Evolutionary conservation across 2,113 vertebrate species (phyloP).

Genomic region (Trinectes maculatus): DNA sequence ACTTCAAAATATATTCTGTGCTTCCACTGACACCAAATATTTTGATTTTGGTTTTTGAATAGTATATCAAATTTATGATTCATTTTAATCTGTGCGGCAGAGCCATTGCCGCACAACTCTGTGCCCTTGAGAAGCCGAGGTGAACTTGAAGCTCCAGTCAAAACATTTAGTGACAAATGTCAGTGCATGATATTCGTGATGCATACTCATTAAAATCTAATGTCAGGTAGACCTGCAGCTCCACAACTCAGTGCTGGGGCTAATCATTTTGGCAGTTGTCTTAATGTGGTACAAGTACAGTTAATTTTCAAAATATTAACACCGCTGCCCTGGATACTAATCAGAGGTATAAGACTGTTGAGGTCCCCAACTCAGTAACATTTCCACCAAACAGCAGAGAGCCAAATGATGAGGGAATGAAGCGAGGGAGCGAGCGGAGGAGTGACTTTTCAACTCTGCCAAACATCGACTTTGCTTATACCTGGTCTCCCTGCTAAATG

Average conservation of each 20-base stretch:
- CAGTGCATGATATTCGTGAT: conserved; percentile 37
- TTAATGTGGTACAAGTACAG: conserved; percentile 1
- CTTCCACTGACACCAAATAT: background rate
- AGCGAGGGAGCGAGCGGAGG: conserved; percentile 9
- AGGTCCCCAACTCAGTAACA: conserved; percentile 7
- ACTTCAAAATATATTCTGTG: background rate
- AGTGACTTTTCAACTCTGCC: conserved; percentile 42
- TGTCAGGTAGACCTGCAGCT: conserved; percentile 68
- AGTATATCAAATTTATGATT: background rate
- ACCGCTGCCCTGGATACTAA: background rate
- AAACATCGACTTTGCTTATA: conserved; percentile 44
- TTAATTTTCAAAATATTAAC: conserved; percentile 22
- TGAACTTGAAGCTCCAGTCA: conserved; percentile 53
- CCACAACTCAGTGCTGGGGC: conserved; percentile 57
- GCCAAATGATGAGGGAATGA: conserved; percentile 27
- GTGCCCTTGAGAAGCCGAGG: conserved; percentile 46
- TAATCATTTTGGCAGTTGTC: conserved; percentile 28
- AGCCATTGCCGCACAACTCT: background rate
- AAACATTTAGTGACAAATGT: conserved; percentile 63
- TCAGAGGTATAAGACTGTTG: conserved; percentile 5
- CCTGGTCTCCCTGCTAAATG: conserved; percentile 54
- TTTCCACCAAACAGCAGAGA: conserved; percentile 9
- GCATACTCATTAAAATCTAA: conserved; percentile 68
- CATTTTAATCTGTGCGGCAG: conserved; percentile 16
- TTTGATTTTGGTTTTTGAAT: conserved; percentile 7